Base-by-base conservation (phyloP, 2,888 invertebrate species). In the Saturnia pavonia region DNA sequence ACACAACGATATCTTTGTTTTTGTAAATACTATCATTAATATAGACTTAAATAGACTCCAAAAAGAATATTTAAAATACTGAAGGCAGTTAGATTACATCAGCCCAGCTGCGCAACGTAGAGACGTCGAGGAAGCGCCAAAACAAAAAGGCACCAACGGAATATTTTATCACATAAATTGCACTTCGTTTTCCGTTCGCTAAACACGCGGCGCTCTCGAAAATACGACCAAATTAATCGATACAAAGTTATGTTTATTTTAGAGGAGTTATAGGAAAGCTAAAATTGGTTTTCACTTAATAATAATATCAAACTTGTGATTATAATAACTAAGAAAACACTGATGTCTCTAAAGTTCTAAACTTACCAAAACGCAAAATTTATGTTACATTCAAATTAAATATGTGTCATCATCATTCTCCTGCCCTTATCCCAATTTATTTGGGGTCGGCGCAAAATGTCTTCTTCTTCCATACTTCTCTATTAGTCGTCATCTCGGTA, bases 101-200 rank as follows among this genome's bases (percentile, higher is more conserved):
- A 66, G 16, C 54, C 40, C 68, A 70, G 66, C 40, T 65, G 65
- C 65, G 40, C 40, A 65, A 19, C 16, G 40, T 65, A 16, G 19
- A 19, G 40, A n/a, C 40, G 40, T 40, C 66, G 51, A 25, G 51
- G 70, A 65, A 51, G 19, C 68, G 34, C 60, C 42, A 48, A 77
- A 85, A 83, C 81, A 84, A 86, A 87, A 87, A 82, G 75, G 80
- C 73, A 73, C 73, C 78, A 82, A 82, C 78, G 84, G 85, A 87
- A 88, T 87, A 84, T 87, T 87, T 86, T 86, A 87, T 83, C 77
- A 84, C 83, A 85, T 83, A 84, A 86, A 87, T 87, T 86, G 84
- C 80, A 78, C 80, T 82, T 83, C 79, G 79, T 83, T 85, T 82
- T 83, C 77, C 78, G 74, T 75, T 73, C 70, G 73, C 72, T 71